phyloP scores from a whole-genome alignment of 2,888 invertebrate genomes.

The Cerceris rybyensis region DNA sequence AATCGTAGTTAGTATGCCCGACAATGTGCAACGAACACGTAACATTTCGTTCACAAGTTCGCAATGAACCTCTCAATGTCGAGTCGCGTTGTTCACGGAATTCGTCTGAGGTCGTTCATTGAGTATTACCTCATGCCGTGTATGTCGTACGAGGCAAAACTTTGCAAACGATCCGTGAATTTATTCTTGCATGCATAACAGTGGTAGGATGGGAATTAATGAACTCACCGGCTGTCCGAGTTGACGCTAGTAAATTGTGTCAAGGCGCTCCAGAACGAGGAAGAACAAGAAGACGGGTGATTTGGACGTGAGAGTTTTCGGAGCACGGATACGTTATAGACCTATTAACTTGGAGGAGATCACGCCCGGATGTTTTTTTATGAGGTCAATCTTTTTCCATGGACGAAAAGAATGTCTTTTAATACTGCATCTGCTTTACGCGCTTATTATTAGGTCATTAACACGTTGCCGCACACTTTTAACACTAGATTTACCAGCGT shows the following conservation, averaged over 20 bases:
- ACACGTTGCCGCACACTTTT: too few relatives aligned
- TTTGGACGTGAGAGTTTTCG: conserved; percentile 14
- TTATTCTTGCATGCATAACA: conserved; percentile 21
- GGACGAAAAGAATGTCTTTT: background rate
- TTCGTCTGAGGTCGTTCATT: conserved; percentile 30
- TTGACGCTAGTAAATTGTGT: conserved; percentile 46
- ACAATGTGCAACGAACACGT: conserved; percentile 5
- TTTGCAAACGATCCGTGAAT: conserved; percentile 19
- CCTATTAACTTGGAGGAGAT: background rate
- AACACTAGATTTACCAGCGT: too few relatives aligned
- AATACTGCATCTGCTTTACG: too few relatives aligned
- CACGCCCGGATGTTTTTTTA: background rate
- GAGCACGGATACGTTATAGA: background rate
- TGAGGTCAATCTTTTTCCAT: background rate
- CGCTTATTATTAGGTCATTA: too few relatives aligned
- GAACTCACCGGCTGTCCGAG: conserved; percentile 28
- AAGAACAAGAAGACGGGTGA: conserved; percentile 13
- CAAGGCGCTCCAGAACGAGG: conserved; percentile 44
- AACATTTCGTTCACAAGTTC: conserved; percentile 29
- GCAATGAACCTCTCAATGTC: conserved; percentile 45
- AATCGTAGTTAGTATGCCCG: conserved; percentile 34
- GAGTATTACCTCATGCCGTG: background rate
- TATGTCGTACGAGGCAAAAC: background rate
- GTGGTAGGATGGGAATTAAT: conserved; percentile 39
- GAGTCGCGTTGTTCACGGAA: background rate